A percentile compares a stretch with the other conserved stretches of the same genome.
These are phyloP conservation scores for Conomelus anceps DNA, from an alignment of 2,888 invertebrate genomes.

Conservation along the genomic window DNA sequence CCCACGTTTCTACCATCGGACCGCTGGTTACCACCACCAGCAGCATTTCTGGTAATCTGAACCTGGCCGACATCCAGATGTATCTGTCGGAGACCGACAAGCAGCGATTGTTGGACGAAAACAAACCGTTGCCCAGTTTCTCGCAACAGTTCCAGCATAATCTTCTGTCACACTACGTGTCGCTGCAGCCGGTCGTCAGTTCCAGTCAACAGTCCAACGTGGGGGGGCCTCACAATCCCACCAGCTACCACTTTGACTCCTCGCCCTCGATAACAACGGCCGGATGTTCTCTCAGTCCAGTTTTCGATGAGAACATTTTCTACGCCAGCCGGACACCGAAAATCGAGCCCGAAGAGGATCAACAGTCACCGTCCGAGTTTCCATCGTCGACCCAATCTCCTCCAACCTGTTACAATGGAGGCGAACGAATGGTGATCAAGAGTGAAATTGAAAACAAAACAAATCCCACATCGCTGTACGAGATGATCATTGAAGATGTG, in stretches of 20 bases:
- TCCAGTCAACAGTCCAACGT: constrained; percentile 62
- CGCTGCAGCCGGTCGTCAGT: constrained; percentile 41
- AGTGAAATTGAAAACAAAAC: neutral
- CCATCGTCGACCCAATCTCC: neutral
- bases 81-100: neutral
- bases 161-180: constrained; percentile 21
- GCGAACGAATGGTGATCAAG: too few relatives aligned
- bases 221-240: too few relatives aligned
- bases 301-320: neutral
- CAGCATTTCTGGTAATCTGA: constrained; percentile 32
- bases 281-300: too few relatives aligned
- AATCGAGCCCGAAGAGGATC: neutral
- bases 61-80: constrained; percentile 13
- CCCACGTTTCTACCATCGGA: constrained; percentile 43
- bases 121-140: constrained; percentile 55
- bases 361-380: neutral
- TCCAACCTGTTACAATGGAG: too few relatives aligned
- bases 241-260: constrained; percentile 39
- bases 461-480: neutral
- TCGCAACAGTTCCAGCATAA: constrained; percentile 47
- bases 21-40: constrained; percentile 37
- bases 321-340: neutral
- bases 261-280: constrained; percentile 38
- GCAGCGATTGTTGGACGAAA: constrained; percentile 9
- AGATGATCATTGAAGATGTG: neutral